Evolutionary conservation across 2,113 vertebrate genomes (phyloP).

Genomic region (Prinia subflava): DNA sequence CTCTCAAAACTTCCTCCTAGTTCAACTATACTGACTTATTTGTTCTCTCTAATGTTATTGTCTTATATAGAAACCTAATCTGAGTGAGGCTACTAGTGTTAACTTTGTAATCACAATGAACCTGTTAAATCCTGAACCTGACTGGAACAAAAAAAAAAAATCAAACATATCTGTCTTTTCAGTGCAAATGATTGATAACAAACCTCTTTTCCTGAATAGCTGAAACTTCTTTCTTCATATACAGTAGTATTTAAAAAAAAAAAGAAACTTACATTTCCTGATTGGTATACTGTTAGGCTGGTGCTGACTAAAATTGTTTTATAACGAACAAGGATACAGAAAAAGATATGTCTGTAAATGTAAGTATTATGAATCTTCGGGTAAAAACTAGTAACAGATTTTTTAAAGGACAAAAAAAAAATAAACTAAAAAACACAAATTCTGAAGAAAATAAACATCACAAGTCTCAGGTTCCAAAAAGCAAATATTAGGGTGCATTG

Average conservation of each 20-base stretch:
- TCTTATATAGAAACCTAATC: neutral
- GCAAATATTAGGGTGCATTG: neutral
- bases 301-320: neutral
- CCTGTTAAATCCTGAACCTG: neutral
- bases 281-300: neutral
- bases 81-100: neutral
- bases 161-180: neutral
- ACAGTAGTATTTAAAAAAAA: neutral
- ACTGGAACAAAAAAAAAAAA: neutral
- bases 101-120: neutral
- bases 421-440: neutral
- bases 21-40: neutral
- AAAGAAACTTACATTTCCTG: accelerated
- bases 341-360: neutral
- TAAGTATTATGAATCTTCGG: neutral
- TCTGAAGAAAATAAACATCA: neutral
- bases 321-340: neutral
- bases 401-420: neutral
- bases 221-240: neutral
- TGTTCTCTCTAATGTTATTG: neutral
- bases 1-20: neutral
- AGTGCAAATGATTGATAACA: neutral
- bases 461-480: neutral
- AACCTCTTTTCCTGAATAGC: neutral
- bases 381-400: neutral